Evolutionary conservation across 2,113 vertebrate species (phyloP), one percentile per base, ranked within the genome.

Genomic region (Mus pahari): DNA sequence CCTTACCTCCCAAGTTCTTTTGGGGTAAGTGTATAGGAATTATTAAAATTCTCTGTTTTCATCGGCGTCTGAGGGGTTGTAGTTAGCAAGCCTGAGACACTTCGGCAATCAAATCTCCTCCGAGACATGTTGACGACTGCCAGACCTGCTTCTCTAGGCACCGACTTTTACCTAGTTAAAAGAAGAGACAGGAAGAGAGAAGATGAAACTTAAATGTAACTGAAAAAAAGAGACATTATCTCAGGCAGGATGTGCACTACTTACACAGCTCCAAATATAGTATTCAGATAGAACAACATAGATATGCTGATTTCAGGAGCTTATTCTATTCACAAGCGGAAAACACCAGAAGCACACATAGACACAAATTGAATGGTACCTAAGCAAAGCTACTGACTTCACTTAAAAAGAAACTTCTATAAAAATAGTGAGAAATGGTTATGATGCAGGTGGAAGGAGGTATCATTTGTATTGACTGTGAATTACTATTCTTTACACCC

Each of bases 1-100:
- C 19, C 99, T 99, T 98, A 99, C 99, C 99, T 99, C 89, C 99
- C 99, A 0, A 99, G 97, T 77, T 99, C 99, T 48, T 98, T 99
- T 0, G 98, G 92, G 53, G 99, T 99, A 92, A 99, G 97, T 20
- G 99, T 97, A 90, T 99, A 99, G 64, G 98, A 98, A 95, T 96
- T 98, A 42, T 99, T 97, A 94, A 99, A 98, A 33, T 98, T 98
- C 22, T 99, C 99, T 4, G 96, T 97, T 97, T 96, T 99, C 94
- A 99, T 98, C 1, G 97, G 98, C 1, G 99, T 99, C 96, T 99
- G 99, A 42, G 98, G 98, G 71, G 99, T 98, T 7, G 98, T 96
- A 33, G 99, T 99, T 82, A 99, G 96, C 92, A 99, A 98, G 94
- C 99, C 99, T 1, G 98, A 95, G 86, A 98, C 97, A 97, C 98